Evolutionary conservation across 2,888 invertebrate species (phyloP).

Genomic region (Hypselothyrea guttata): DNA sequence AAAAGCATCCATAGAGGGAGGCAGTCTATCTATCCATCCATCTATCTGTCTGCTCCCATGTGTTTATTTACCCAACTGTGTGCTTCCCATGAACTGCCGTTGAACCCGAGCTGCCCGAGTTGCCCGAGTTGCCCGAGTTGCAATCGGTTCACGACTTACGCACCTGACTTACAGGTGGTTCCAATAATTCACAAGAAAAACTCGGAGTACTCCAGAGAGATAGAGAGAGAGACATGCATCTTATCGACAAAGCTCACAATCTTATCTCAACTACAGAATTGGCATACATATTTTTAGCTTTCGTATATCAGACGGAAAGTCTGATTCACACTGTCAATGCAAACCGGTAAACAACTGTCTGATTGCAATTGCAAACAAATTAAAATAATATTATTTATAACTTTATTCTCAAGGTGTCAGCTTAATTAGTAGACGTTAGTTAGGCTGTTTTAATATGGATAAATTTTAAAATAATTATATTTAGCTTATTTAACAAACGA

Average conservation of each 20-base stretch:
- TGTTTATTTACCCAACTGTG: conserved; percentile 40
- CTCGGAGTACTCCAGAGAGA: not conserved
- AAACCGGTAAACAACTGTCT: conserved; percentile 26
- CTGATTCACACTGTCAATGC: conserved; percentile 53
- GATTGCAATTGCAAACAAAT: conserved; percentile 43
- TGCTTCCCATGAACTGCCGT: conserved; percentile 56
- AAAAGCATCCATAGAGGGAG: conserved; percentile 12
- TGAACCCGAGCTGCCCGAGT: conserved; percentile 43
- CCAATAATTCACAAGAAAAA: not conserved
- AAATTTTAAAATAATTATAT: too few relatives aligned
- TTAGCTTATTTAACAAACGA: too few relatives aligned
- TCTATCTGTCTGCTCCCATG: conserved; percentile 2
- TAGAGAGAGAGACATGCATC: not conserved
- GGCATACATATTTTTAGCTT: conserved; percentile 12
- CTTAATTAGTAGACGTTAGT: conserved; percentile 1
- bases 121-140: conserved; percentile 11
- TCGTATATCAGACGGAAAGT: conserved; percentile 1
- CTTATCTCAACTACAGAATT: conserved; percentile 7
- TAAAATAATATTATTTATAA: conserved; percentile 13
- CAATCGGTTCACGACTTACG: conserved; percentile 9
- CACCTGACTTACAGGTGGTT: conserved; percentile 30
- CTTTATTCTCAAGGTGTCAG: too few relatives aligned
- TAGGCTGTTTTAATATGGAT: not conserved
- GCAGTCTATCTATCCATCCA: conserved; percentile 18
- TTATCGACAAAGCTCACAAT: too few relatives aligned